These are phyloP conservation scores for Hybos culiciformis DNA, from an alignment of 2,888 invertebrate species.

Conservation along the genomic window DNA sequence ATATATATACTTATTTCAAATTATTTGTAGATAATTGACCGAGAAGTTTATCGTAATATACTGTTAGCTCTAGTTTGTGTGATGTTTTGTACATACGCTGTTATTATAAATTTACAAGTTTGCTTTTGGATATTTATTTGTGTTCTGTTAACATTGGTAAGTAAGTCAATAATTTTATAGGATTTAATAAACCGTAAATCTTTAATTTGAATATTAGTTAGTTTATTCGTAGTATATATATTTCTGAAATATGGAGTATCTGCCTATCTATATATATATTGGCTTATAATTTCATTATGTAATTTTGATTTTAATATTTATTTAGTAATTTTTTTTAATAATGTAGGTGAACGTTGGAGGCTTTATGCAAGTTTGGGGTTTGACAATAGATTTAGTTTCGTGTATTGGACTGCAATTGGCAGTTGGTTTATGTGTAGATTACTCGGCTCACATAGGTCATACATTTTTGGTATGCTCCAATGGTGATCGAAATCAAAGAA, in stretches of 20 bases:
- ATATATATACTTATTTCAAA: slow-evolving; percentile 1
- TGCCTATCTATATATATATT: too few species aligned
- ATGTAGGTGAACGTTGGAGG: slow-evolving; percentile 51
- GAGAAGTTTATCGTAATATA: slow-evolving; percentile 63
- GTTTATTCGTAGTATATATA: too few species aligned
- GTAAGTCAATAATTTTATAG: too few species aligned
- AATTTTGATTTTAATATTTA: not conserved
- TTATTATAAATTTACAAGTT: slow-evolving; percentile 62
- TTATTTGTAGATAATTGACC: slow-evolving; percentile 44
- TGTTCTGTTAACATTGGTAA: slow-evolving; percentile 54
- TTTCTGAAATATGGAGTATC: too few species aligned
- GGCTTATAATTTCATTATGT: too few species aligned
- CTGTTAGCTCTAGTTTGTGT: slow-evolving; percentile 62
- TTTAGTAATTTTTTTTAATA: not conserved
- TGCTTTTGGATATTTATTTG: slow-evolving; percentile 67
- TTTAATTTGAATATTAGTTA: too few species aligned
- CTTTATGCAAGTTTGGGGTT: slow-evolving; percentile 66
- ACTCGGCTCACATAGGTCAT: slow-evolving; percentile 69
- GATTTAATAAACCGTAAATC: too few species aligned
- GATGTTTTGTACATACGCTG: slow-evolving; percentile 59
- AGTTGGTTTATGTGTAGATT: slow-evolving; percentile 72
- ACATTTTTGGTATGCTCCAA: slow-evolving; percentile 54
- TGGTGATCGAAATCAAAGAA: slow-evolving; percentile 42
- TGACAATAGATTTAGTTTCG: slow-evolving; percentile 69
- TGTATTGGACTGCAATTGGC: slow-evolving; percentile 69